Percentiles rank a stretch among this genome's conserved stretches.
Evolutionary conservation across 53 echinoderm and acorn worm genomes (phyloP).

Genomic region (Apostichopus leukothele): DNA sequence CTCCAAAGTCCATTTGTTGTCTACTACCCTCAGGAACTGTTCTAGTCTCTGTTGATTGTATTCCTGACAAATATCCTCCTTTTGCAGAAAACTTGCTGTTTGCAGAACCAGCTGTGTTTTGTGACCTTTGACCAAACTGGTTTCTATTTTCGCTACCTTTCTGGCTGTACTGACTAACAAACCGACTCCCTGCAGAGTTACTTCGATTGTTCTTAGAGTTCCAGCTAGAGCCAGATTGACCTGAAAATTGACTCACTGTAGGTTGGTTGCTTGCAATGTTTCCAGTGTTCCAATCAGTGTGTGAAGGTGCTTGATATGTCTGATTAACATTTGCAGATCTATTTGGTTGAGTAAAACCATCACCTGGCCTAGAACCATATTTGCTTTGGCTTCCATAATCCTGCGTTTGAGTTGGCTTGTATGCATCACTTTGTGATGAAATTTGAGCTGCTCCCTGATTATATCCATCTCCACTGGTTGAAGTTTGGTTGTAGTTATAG

Average conservation of each 20-base stretch:
- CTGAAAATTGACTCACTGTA: no score
- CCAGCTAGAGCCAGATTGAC: not conserved
- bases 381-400: not conserved
- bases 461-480: not conserved
- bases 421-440: not conserved
- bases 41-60: not conserved
- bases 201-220: not conserved
- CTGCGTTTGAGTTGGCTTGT: not conserved
- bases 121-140: not conserved
- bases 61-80: not conserved
- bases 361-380: not conserved
- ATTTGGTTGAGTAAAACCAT: no score
- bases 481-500: not conserved
- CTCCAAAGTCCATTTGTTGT: not conserved
- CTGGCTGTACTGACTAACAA: not conserved
- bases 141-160: not conserved
- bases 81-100: not conserved
- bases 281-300: not conserved
- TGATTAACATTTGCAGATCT: no score
- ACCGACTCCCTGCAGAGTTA: not conserved
- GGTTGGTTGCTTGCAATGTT: no score
- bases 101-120: not conserved
- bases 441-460: not conserved
- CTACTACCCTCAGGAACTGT: not conserved
- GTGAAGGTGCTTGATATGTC: not conserved